Evolutionary conservation across 1,140 invertebrate genomes (phyloP), one percentile per base, ranked within the genome.

Genomic region (Brachionus rubens): DNA sequence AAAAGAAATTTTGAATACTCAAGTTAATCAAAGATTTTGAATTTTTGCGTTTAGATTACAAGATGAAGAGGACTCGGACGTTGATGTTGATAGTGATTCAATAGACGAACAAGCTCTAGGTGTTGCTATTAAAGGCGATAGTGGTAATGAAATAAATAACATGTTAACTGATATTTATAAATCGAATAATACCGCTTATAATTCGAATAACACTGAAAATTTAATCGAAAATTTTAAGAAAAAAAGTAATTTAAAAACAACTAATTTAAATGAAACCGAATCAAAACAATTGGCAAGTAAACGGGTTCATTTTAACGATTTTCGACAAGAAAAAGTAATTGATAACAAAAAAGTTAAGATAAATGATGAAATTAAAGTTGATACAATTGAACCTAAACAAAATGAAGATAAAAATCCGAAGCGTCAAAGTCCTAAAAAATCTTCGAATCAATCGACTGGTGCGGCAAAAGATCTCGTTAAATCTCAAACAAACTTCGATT

Each of bases 111-210:
- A 72, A 14, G 46, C 68, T 0, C 14, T 50, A 5, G 36, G 19
- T 3, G 41, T 43, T n/a, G 43, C 43, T 16, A 50, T 72, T 5
- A 24, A 33, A 19, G 46, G 19, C 21, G 46, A 50, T 30, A 3
- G 40, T 9, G 26, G 36, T 28, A 72, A 72, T 72, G 50, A 36
- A 30, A 54, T 54, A 50, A 72, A 72, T 48, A 72, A 48, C 19
- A 50, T 72, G 46, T 26, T 72, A 16, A 72, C 46, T 26, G 50
- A 72, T 24, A 72, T 72, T 16, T 72, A 72, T 16, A 72, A 50
- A 33, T 28, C 43, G n/a, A n/a, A n/a, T n/a, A n/a, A n/a, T n/a
- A n/a, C n/a, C n/a, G n/a, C n/a, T 16, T 72, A 72, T 16, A 72
- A 50, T 19, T 28, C 43, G n/a, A 72, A 72, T 10, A 72, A 41